Percentiles rank a stretch among this genome's conserved stretches.
Conservation (phyloP, 2,797 vertebrate genomes). For the Steatocranus sp. region DNA sequence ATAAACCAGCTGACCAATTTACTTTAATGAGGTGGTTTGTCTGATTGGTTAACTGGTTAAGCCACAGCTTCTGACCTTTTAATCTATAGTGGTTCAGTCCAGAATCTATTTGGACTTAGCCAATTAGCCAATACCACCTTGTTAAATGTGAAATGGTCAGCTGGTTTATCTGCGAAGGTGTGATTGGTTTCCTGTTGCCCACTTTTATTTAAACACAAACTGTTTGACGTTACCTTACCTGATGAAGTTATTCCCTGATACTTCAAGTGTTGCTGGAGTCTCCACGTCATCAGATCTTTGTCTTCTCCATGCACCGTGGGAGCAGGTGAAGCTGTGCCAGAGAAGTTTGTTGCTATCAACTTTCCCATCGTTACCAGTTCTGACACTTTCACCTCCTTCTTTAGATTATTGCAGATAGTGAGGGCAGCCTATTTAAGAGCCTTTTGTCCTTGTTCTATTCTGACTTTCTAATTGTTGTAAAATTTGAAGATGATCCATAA, state of each 20-base stretch:
- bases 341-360: not conserved
- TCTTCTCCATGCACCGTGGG: not conserved
- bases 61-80: fast-evolving
- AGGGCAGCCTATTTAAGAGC: not conserved
- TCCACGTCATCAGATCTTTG: not conserved
- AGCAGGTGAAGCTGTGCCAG: not conserved
- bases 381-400: not conserved
- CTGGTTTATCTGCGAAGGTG: not conserved
- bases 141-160: not conserved
- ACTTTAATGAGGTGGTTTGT: not conserved
- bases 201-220: not conserved
- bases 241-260: fast-evolving
- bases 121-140: fast-evolving
- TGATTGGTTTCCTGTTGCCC: not conserved
- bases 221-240: fast-evolving
- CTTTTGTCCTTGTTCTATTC: not conserved
- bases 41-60: not conserved
- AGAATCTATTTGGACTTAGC: not conserved
- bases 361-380: not conserved
- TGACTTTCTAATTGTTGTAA: not conserved
- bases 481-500: not conserved
- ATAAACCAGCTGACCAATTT: not conserved
- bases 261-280: not conserved
- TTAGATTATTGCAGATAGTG: not conserved
- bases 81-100: not conserved